Percentiles rank a stretch among this genome's conserved stretches.
These are phyloP conservation scores for Spodoptera littoralis DNA, from an alignment of 2,888 invertebrate species.

Conservation along the genomic window DNA sequence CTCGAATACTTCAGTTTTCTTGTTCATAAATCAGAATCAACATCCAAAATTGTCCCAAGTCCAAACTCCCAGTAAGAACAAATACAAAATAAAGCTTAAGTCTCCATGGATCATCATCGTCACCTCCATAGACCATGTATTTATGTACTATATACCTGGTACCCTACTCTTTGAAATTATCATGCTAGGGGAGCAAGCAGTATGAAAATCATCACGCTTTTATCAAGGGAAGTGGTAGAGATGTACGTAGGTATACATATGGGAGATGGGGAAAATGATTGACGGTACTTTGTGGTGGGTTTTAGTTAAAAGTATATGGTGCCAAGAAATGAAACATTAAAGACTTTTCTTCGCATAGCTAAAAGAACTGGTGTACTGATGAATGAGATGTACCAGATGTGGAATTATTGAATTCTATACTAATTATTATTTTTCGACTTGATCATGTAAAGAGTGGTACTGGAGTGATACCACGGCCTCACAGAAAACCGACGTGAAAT, in stretches of 20 bases:
- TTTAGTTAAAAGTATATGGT: background rate
- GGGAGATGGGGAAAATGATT: conserved; percentile 28
- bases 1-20: no score
- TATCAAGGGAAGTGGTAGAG: conserved; percentile 54
- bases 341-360: background rate
- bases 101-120: conserved; percentile 69
- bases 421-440: no score
- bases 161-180: conserved; percentile 65
- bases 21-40: background rate
- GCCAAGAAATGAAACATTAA: background rate
- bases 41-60: conserved; percentile 37
- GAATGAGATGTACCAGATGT: no score
- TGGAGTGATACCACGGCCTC: no score
- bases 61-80: conserved; percentile 55
- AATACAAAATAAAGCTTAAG: conserved; percentile 70
- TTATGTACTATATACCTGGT: conserved; percentile 55
- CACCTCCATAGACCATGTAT: conserved; percentile 64
- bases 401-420: no score
- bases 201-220: conserved; percentile 76
- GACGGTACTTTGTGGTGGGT: conserved; percentile 19
- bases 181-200: conserved; percentile 61
- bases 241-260: conserved; percentile 19
- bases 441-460: no score
- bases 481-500: no score
- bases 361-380: no score